A percentile compares a stretch with the other conserved stretches of the same genome.
phyloP scores from a whole-genome alignment of 2,888 invertebrate species.

The Flexamia atlantica region DNA sequence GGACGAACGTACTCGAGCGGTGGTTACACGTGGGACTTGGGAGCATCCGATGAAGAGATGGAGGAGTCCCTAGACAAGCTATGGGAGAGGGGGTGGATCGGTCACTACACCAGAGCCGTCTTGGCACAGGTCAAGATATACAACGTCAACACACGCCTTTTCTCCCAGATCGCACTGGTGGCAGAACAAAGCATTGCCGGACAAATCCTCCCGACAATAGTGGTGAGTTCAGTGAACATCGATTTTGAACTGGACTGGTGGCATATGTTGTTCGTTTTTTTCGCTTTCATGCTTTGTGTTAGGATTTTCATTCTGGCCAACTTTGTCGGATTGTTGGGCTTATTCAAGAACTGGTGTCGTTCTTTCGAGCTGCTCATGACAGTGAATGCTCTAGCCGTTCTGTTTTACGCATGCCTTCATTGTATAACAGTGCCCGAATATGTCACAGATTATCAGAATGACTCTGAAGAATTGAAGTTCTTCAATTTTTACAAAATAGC shows the following conservation, averaged over 20 bases:
- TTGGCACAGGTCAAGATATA: no score
- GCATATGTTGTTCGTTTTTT: neutral
- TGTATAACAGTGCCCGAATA: neutral
- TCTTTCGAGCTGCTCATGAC: neutral
- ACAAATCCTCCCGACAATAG: neutral
- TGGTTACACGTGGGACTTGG: neutral
- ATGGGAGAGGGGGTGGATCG: neutral
- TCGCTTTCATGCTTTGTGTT: neutral
- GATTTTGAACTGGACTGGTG: neutral
- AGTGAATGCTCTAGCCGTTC: neutral
- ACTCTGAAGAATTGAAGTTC: neutral
- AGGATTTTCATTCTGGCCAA: neutral
- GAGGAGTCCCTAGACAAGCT: neutral
- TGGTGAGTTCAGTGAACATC: neutral
- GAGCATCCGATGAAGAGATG: neutral
- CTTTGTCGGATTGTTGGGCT: neutral
- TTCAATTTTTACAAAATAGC: neutral
- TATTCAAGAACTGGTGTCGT: neutral
- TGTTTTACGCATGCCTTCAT: neutral
- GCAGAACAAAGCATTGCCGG: neutral
- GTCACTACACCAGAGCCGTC: conserved; percentile 4
- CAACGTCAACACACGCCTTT: neutral
- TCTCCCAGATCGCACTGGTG: neutral
- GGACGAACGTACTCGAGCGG: neutral
- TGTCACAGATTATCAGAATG: neutral